Base-by-base conservation (phyloP, 2,888 invertebrate species). In the Synergus itoensis region DNA sequence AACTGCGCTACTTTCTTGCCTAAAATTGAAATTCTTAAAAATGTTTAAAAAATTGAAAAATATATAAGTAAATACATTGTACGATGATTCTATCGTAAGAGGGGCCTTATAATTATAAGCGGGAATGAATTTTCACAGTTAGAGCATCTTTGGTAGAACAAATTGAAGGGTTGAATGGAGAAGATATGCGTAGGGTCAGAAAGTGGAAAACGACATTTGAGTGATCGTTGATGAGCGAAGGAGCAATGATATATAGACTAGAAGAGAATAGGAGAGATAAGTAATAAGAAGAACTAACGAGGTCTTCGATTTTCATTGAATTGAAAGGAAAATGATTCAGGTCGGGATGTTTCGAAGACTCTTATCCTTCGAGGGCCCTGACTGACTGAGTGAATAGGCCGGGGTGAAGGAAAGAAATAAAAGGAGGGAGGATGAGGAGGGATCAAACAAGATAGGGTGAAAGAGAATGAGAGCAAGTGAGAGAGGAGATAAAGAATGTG, bases 281-380 rank as follows among this genome's bases (percentile, higher is more conserved):
- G 85, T 86, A 87, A 87, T 87, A 87, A 87, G 86, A 87, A 85
- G 86, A 87, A 87, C 87, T 87, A 87, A 88, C 87, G 87, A 89
- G 87, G 87, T 89, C 88, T 88, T 87, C 88, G 88, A 86, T 87
- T 85, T 85, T 85, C 85, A 81, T 83, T 83, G 83, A 86, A 84
- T 85, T 86, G 86, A 86, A 88, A 87, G 89, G 88, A 90, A 90
- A 90, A 90, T 89, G 89, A 90, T 90, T 88, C 85, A 85, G 87
- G 87, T 88, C 84, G 88, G 86, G 86, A 86, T 86, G 86, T 87
- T 87, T 87, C 83, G 84, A 86, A 85, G 87, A 86, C 89, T 89
- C 87, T 88, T 86, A 86, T 87, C 87, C 88, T 85, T 84, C 84
- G 85, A 84, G 83, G 87, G 86, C 86, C 85, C 86, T 53, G 53